These are phyloP conservation scores for Prionchulus punctatus DNA, from an alignment of 2,888 invertebrate species.

Conservation along the genomic window DNA sequence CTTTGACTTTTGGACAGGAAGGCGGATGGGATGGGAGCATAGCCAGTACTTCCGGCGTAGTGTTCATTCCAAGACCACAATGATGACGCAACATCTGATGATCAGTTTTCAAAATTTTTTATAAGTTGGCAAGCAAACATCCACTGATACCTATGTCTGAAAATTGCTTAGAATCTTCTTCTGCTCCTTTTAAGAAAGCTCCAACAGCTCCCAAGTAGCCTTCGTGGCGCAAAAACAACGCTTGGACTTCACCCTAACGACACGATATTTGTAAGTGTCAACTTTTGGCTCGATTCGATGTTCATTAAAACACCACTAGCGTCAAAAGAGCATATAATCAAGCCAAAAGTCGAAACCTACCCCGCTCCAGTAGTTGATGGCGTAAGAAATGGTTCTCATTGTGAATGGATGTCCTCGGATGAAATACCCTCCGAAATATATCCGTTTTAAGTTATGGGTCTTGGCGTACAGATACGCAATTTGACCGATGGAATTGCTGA, in stretches of 20 bases:
- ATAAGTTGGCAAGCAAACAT: slow-evolving; percentile 2
- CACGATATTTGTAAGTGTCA: too few relatives aligned
- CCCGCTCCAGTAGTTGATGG: slow-evolving; percentile 52
- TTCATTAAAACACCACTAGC: too few relatives aligned
- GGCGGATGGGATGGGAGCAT: slow-evolving; percentile 35
- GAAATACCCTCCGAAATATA: slow-evolving; percentile 55
- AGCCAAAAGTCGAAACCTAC: slow-evolving; percentile 19
- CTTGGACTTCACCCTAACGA: slow-evolving; percentile 47
- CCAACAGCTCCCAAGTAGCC: slow-evolving; percentile 54
- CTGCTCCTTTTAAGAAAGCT: slow-evolving; percentile 49
- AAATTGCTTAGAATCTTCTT: slow-evolving; percentile 39
- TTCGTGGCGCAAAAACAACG: slow-evolving; percentile 51
- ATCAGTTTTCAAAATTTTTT: background rate
- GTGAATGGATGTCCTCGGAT: slow-evolving; percentile 51
- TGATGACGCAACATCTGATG: slow-evolving; percentile 28
- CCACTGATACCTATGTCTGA: background rate
- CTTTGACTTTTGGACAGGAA: slow-evolving; percentile 1
- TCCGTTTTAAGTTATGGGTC: slow-evolving; percentile 45
- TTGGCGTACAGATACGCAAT: slow-evolving; percentile 52
- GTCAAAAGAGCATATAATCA: background rate
- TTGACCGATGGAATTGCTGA: slow-evolving; percentile 55
- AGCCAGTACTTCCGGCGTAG: slow-evolving; percentile 49
- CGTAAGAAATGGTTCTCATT: slow-evolving; percentile 51
- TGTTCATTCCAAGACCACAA: slow-evolving; percentile 50
- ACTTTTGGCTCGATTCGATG: too few relatives aligned